These are phyloP conservation scores for Plutomurus gul DNA, from an alignment of 1,140 invertebrate genomes.

Conservation along the genomic window DNA sequence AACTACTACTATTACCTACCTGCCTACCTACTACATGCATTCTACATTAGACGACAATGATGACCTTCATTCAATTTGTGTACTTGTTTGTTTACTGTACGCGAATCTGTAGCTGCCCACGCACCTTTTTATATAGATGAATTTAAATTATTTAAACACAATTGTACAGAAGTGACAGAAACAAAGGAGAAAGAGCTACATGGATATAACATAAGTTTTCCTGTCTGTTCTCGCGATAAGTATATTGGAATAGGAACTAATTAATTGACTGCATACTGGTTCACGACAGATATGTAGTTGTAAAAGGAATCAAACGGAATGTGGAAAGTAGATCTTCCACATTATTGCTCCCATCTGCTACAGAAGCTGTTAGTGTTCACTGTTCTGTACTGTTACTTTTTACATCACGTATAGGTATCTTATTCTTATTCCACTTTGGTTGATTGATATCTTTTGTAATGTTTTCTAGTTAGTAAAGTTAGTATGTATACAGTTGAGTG, in stretches of 20 bases:
- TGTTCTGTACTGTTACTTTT: not conserved
- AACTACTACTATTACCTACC: not conserved
- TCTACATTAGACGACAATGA: not conserved
- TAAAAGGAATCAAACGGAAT: too few relatives aligned
- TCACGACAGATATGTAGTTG: too few relatives aligned
- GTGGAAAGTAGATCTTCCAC: constrained; percentile 15
- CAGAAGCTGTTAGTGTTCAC: not conserved
- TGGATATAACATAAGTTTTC: too few relatives aligned
- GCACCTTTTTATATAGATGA: too few relatives aligned
- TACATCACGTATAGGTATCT: not conserved
- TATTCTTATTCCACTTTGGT: not conserved
- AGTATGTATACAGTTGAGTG: too few relatives aligned
- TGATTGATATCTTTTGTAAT: too few relatives aligned
- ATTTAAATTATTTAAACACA: too few relatives aligned
- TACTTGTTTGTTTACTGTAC: too few relatives aligned
- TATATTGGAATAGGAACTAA: not conserved
- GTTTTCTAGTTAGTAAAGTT: too few relatives aligned
- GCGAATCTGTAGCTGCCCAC: too few relatives aligned
- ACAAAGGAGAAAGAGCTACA: not conserved
- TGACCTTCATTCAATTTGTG: not conserved
- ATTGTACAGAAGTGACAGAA: not conserved
- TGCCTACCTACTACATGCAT: not conserved
- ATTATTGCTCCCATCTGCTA: not conserved
- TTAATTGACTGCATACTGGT: not conserved
- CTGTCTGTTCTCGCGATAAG: not conserved